Evolutionary conservation across 2,797 vertebrate genomes (phyloP).

Genomic region (Melanotaenia trifasciata): DNA sequence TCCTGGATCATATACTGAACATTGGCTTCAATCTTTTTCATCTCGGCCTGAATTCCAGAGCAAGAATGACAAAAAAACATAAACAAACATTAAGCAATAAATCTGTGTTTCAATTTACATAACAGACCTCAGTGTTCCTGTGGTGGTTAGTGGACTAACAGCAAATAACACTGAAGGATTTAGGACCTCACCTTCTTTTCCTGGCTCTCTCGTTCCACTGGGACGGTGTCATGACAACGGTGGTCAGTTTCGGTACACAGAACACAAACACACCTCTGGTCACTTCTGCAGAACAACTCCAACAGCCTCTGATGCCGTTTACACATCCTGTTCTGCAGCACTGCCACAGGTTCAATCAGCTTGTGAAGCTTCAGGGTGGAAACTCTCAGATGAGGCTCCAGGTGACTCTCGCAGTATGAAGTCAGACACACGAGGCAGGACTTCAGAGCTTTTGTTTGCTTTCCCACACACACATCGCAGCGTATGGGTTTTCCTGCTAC

Average conservation of each 20-base stretch:
- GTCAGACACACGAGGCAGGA: conserved; percentile 78
- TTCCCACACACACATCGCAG: conserved; percentile 70
- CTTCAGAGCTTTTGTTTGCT: conserved; percentile 58
- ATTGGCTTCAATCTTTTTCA: conserved; percentile 52
- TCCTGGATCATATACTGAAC: conserved; percentile 74
- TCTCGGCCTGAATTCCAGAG: conserved; percentile 53
- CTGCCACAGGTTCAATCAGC: conserved; percentile 67
- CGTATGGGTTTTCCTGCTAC: not conserved
- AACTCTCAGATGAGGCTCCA: conserved; percentile 73
- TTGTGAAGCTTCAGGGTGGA: conserved; percentile 70
- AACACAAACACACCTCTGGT: conserved; percentile 81
- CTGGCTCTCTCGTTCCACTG: conserved; percentile 77
- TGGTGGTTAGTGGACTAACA: not conserved
- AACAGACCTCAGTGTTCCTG: not conserved
- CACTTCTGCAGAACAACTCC: conserved; percentile 83
- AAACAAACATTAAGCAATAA: not conserved
- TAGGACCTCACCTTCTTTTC: conserved; percentile 70
- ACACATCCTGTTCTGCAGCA: conserved; percentile 79
- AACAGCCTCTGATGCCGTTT: conserved; percentile 77
- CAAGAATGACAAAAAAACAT: not conserved
- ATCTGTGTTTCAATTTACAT: not conserved
- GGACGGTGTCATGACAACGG: conserved; percentile 73
- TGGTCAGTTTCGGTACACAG: conserved; percentile 82
- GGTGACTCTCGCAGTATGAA: conserved; percentile 77
- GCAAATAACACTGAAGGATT: too few relatives aligned